A percentile compares a stretch with the other conserved stretches of the same genome.
These are phyloP conservation scores for Sesamia inferens DNA, from an alignment of 2,888 invertebrate species.

Conservation along the genomic window DNA sequence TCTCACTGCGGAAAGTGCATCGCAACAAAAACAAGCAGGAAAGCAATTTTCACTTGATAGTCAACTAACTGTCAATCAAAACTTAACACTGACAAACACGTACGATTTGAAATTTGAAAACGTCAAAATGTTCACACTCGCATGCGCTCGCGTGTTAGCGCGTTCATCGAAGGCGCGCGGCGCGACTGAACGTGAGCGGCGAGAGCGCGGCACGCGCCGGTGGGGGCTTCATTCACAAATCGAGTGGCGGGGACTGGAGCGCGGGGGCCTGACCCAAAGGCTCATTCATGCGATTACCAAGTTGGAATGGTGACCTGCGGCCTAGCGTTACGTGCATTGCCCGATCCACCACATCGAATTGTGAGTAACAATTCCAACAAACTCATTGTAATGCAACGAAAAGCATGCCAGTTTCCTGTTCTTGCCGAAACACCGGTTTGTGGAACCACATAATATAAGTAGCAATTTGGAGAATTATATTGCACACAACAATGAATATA, in stretches of 20 bases:
- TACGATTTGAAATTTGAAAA: conserved; percentile 82
- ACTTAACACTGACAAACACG: conserved; percentile 73
- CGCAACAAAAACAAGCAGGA: conserved; percentile 64
- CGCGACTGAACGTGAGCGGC: conserved; percentile 85
- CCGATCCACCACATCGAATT: conserved; percentile 64
- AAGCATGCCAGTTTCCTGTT: conserved; percentile 69
- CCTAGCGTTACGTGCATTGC: conserved; percentile 63
- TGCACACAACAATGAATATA: conserved; percentile 63
- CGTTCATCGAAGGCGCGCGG: conserved; percentile 84
- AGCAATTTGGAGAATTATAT: conserved; percentile 63
- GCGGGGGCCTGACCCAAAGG: conserved; percentile 75
- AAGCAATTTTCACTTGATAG: conserved; percentile 67
- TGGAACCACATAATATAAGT: conserved; percentile 59
- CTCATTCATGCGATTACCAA: conserved; percentile 84
- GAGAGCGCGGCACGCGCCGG: conserved; percentile 85
- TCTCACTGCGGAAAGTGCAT: conserved; percentile 69
- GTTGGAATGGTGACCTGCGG: conserved; percentile 64
- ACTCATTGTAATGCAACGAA: conserved; percentile 69
- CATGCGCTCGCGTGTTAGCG: conserved; percentile 85
- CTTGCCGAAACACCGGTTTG: conserved; percentile 60
- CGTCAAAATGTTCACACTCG: conserved; percentile 76
- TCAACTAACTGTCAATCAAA: conserved; percentile 72
- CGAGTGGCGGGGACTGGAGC: conserved; percentile 81
- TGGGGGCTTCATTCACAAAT: conserved; percentile 88
- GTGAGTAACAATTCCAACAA: conserved; percentile 53